These are phyloP conservation scores for Euura saliciscinereae DNA, from an alignment of 1,140 invertebrate genomes.

Conservation along the genomic window DNA sequence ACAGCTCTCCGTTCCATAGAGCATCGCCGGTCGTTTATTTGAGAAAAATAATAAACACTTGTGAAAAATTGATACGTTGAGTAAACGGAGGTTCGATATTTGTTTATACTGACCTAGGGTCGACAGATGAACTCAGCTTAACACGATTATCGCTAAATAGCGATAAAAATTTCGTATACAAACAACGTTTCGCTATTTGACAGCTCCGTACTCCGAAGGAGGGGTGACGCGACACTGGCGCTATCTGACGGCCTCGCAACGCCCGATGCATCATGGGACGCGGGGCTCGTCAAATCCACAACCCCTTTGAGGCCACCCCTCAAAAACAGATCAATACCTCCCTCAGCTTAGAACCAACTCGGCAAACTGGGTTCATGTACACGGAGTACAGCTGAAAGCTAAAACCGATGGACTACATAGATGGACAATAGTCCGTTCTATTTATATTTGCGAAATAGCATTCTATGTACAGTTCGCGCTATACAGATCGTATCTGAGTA, in stretches of 20 bases:
- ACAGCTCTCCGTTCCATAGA: neutral
- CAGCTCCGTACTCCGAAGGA: constrained; percentile 28
- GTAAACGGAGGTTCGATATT: neutral
- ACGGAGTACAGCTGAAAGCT: neutral
- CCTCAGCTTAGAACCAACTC: neutral
- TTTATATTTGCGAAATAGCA: neutral
- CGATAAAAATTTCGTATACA: constrained; percentile 47
- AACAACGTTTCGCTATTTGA: constrained; percentile 46
- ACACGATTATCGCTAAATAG: constrained; percentile 15
- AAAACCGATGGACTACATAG: neutral
- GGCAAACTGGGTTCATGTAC: neutral
- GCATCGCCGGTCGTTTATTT: constrained; percentile 1
- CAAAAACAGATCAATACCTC: neutral
- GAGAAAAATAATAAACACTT: neutral
- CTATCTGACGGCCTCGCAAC: constrained; percentile 20
- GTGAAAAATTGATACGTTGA: neutral
- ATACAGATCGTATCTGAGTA: no score
- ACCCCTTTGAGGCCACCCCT: constrained; percentile 1
- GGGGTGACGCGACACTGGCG: constrained; percentile 26
- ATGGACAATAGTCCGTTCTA: neutral
- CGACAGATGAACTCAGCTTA: constrained; percentile 18
- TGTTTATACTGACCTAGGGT: constrained; percentile 31
- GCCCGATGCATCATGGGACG: constrained; percentile 16
- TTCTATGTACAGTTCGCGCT: no score
- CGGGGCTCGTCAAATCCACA: neutral